Evolutionary conservation across 2,888 invertebrate species (phyloP), one percentile per base, ranked within the genome.

Genomic region (Idaea dimidiata): DNA sequence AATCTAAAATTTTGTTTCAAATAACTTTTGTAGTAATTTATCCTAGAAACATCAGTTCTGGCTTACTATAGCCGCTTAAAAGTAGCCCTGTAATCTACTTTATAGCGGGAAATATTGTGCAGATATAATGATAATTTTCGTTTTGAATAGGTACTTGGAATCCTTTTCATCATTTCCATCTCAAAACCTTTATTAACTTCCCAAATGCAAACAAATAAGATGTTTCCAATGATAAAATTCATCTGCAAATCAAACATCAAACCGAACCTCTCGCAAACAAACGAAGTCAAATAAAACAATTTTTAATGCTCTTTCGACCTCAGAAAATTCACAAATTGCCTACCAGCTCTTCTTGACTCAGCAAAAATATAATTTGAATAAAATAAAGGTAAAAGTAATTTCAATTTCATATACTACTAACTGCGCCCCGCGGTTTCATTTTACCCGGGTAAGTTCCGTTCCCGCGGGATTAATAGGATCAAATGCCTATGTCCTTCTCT

Each of bases 321-420:
- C 56, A 56, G 56, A 56, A 10, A 56, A 5, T 17, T 18, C 17
- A 43, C 17, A 56, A 56, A 56, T 56, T 56, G 56, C 18, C 18
- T 56, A 17, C 18, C 55, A 55, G n/a, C 17, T 6, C 16, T 16
- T n/a, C n/a, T n/a, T n/a, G 17, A 17, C 18, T 59, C 57, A 55
- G 33, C 62, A 14, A 16, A n/a, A 61, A 62, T 54, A 59, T 66
- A 64, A 66, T 65, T 62, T 59, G 58, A 61, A 60, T 18, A 43
- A 62, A 57, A 64, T 57, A 65, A 63, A 61, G 53, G 60, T 62
- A 62, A 60, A 62, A 18, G 17, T 57, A 65, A 60, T 54, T 59
- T 54, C 59, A 66, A 71, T 73, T 71, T 70, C 72, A 76, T 78
- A 77, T 24, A 24, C 24, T 24, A 24, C n/a, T n/a, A n/a, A n/a